A percentile compares a stretch with the other conserved stretches of the same genome.
Evolutionary conservation across 2,113 vertebrate genomes (phyloP).

Genomic region (Mesocricetus auratus): DNA sequence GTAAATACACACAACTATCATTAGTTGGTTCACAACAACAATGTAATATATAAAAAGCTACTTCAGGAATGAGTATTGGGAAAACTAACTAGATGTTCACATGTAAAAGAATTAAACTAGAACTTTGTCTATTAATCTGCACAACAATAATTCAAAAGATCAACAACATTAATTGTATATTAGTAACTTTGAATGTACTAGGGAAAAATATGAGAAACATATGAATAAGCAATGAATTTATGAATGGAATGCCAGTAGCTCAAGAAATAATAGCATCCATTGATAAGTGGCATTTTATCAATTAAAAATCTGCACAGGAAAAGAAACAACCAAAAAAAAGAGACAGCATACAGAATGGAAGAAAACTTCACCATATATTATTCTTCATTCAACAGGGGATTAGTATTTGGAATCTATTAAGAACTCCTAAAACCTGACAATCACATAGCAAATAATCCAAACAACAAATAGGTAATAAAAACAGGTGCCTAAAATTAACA

Average conservation of each 20-base stretch:
- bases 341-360: background rate
- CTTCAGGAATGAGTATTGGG: background rate
- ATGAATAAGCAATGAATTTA: background rate
- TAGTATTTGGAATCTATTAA: background rate
- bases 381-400: background rate
- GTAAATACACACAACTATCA: background rate
- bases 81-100: background rate
- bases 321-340: background rate
- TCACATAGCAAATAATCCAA: background rate
- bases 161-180: background rate
- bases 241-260: background rate
- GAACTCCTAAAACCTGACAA: background rate
- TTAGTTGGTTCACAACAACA: background rate
- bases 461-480: background rate
- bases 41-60: background rate
- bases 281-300: background rate
- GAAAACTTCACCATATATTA: background rate
- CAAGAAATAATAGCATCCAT: background rate
- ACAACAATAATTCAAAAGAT: background rate
- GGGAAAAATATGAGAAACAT: background rate
- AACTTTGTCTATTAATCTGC: background rate
- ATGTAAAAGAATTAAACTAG: background rate
- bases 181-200: background rate
- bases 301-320: background rate
- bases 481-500: background rate